Evolutionary conservation across 2,797 vertebrate genomes (phyloP).

Genomic region (Kryptopterus vitreolus): DNA sequence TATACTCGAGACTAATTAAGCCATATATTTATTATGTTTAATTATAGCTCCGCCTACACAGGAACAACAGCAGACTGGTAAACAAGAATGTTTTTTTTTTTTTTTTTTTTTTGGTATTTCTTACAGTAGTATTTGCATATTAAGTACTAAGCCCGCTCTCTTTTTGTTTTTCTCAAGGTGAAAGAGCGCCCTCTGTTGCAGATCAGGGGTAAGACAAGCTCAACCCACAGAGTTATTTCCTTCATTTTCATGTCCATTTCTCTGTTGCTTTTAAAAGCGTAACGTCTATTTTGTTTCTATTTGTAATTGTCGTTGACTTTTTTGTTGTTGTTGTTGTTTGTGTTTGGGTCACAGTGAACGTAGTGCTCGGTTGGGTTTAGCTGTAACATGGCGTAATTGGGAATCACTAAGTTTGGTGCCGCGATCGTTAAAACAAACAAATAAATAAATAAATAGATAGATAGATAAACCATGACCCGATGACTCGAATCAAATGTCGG

Average conservation of each 20-base stretch:
- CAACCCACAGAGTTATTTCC: background rate
- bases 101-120: background rate
- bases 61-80: conserved; percentile 73
- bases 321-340: background rate
- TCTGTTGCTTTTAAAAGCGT: background rate
- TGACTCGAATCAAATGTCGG: conserved; percentile 49
- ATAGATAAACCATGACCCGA: too few species aligned
- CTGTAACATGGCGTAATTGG: background rate
- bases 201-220: conserved; percentile 76
- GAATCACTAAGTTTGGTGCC: conserved; percentile 27
- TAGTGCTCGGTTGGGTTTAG: conserved; percentile 1
- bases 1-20: background rate
- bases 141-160: too few species aligned
- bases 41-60: conserved; percentile 65
- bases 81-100: conserved; percentile 26
- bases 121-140: background rate
- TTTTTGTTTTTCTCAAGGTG: conserved; percentile 59
- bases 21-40: conserved; percentile 18
- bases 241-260: conserved; percentile 4
- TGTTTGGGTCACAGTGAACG: background rate
- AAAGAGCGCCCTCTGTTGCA: conserved; percentile 66
- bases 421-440: conserved; percentile 29
- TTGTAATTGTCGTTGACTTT: background rate
- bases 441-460: too few species aligned
- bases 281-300: background rate